A percentile compares a stretch with the other conserved stretches of the same genome.
phyloP scores from a whole-genome alignment of 2,888 invertebrate species.

The Macrophya annulata region DNA sequence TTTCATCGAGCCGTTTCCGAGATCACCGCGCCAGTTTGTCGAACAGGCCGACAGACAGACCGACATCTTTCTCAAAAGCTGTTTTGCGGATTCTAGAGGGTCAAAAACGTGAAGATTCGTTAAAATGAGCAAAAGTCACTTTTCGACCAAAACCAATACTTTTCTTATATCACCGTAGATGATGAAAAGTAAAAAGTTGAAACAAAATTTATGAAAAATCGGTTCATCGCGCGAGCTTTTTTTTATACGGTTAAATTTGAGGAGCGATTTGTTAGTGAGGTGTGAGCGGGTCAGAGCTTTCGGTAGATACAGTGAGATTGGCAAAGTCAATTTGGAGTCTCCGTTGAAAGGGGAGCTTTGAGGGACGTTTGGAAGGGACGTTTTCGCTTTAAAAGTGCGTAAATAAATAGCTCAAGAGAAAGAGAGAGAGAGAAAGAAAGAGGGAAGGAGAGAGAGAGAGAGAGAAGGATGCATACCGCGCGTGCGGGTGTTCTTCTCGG shows the following conservation, averaged over 20 bases:
- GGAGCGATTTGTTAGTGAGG: background rate
- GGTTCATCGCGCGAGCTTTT: background rate
- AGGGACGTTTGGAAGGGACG: slow-evolving; percentile 11
- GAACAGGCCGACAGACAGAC: no score
- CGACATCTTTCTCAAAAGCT: no score
- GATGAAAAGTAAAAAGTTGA: no score
- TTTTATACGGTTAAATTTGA: background rate
- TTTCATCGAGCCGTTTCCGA: no score
- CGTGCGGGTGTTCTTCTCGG: slow-evolving; percentile 28
- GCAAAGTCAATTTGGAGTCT: slow-evolving; percentile 74
- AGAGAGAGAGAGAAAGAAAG: background rate
- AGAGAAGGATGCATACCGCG: slow-evolving; percentile 27
- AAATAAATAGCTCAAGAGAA: slow-evolving; percentile 73
- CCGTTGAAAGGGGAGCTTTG: slow-evolving; percentile 16
- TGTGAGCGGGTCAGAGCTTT: background rate
- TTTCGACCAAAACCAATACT: no score
- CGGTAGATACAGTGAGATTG: slow-evolving; percentile 62
- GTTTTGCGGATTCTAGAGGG: no score
- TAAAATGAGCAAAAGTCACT: no score
- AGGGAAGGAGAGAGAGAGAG: slow-evolving; percentile 15
- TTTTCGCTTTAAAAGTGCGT: slow-evolving; percentile 74
- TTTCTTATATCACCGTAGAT: no score
- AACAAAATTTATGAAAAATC: background rate
- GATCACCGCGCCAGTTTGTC: no score
- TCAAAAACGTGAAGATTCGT: no score